Evolutionary conservation across 2,113 vertebrate species (phyloP), one percentile per base, ranked within the genome.

Genomic region (Chrysochloris asiatica): DNA sequence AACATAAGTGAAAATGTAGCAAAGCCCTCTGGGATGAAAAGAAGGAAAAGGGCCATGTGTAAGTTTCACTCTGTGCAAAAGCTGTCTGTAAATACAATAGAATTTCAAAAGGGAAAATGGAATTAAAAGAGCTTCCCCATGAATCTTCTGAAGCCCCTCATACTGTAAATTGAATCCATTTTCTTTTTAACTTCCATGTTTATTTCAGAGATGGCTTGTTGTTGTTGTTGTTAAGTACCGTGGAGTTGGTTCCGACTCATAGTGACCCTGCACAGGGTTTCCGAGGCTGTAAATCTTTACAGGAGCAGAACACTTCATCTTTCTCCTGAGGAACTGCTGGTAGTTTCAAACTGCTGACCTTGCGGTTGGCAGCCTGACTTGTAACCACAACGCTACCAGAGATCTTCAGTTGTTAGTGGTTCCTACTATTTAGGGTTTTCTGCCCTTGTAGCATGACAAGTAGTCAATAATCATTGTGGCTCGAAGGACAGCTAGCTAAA

Each of bases 401-500:
- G n/a, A 48, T 63, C 41, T 90, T 80, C 50, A 76, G n/a, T 63
- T 73, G 41, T 77, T 28, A 63, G 33, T 43, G 17, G 24, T 30
- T 79, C 54, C 73, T 82, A 91, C n/a, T 41, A 67, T 47, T 93
- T 83, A 95, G 30, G 14, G 75, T 61, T 90, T 63, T 52, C 63
- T 69, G 41, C 6, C 38, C 41, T 63, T 38, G 65, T 12, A 75
- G 77, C 17, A 71, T 47, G 50, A 7, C 26, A 90, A 82, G 30
- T 19, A 90, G 41, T 76, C 17, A 86, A 33, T 33, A 76, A 78
- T 88, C 26, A 43, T 0, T 63, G 17, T 52, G 30, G 67, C 48
- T 0, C 33, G 28, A 30, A 71, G 9, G 65, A 43, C 26, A 72
- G 26, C 6, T 67, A 26, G 28, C 43, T 69, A 73, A 77, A 87